These are phyloP conservation scores for Chesias legatella DNA, from an alignment of 2,888 invertebrate genomes.

Conservation along the genomic window DNA sequence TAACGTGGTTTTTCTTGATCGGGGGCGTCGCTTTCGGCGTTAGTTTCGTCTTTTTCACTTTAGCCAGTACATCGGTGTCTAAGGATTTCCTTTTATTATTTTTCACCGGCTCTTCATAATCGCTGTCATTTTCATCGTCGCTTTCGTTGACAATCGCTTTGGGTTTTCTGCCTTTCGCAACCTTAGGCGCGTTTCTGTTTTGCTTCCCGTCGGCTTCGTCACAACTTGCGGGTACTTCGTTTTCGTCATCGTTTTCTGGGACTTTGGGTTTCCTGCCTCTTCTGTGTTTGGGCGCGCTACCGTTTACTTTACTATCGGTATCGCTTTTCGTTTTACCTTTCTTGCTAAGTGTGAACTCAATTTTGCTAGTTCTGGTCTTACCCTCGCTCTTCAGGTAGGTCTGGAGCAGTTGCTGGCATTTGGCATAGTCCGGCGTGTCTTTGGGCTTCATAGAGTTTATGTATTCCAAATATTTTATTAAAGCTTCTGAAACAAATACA, in stretches of 20 bases:
- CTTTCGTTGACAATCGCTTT: conserved; percentile 28
- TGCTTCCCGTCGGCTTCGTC: conserved; percentile 10
- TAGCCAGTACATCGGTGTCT: conserved; percentile 52
- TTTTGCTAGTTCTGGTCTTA: conserved; percentile 75
- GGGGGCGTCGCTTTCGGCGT: conserved; percentile 64
- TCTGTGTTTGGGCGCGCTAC: conserved; percentile 25
- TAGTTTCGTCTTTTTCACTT: conserved; percentile 56
- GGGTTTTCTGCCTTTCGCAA: conserved; percentile 33
- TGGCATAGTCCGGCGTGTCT: conserved; percentile 86
- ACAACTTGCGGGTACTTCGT: too few relatives aligned
- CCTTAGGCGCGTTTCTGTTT: conserved; percentile 30
- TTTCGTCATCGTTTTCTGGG: conserved; percentile 34
- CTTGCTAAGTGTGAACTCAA: conserved; percentile 76
- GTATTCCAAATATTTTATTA: conserved; percentile 84
- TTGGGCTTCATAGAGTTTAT: conserved; percentile 85
- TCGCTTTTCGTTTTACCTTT: conserved; percentile 33
- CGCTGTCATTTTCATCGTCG: conserved; percentile 47
- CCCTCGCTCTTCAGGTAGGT: conserved; percentile 83
- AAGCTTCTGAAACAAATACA: conserved; percentile 71
- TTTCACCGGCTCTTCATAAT: conserved; percentile 32
- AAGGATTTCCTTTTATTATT: conserved; percentile 50
- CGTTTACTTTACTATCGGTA: conserved; percentile 24
- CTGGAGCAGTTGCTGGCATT: conserved; percentile 83
- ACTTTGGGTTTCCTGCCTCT: conserved; percentile 28
- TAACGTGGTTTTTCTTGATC: conserved; percentile 57